A percentile compares a stretch with the other conserved stretches of the same genome.
These are phyloP conservation scores for Sardinella longiceps DNA, from an alignment of 2,797 vertebrate genomes.

Conservation along the genomic window DNA sequence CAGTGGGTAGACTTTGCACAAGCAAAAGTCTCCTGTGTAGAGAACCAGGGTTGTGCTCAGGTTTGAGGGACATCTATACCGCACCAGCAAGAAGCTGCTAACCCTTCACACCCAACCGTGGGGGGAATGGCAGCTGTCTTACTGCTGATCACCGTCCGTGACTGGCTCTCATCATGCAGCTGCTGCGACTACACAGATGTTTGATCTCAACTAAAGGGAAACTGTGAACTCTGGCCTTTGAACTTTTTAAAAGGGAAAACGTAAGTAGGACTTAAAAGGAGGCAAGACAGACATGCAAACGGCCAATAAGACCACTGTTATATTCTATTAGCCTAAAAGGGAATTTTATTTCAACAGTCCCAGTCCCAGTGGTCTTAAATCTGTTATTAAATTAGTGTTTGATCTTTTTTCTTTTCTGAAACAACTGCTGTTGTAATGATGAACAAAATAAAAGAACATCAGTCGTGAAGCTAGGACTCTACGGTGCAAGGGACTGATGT, in stretches of 20 bases:
- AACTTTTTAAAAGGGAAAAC: not conserved
- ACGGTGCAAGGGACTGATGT: not conserved
- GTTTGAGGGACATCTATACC: not conserved
- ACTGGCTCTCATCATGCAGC: not conserved
- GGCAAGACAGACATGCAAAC: not conserved
- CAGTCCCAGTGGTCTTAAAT: slow-evolving; percentile 12
- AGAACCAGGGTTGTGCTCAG: not conserved
- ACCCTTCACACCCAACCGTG: not conserved
- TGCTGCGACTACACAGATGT: not conserved
- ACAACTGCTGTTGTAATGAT: not conserved
- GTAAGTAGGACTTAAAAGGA: not conserved
- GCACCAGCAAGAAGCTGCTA: slow-evolving; percentile 16
- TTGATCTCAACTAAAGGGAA: slow-evolving; percentile 13
- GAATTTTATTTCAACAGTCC: not conserved
- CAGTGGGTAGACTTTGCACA: not conserved
- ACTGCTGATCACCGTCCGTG: not conserved
- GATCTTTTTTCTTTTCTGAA: not conserved
- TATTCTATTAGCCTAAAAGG: not conserved
- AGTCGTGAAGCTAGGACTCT: not conserved
- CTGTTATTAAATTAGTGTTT: slow-evolving; percentile 22
- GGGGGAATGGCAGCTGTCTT: not conserved
- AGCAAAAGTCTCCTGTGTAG: not conserved
- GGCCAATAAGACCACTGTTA: slow-evolving; percentile 2
- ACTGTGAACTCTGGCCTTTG: slow-evolving; percentile 6
- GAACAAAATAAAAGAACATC: not conserved